Base-by-base conservation (phyloP, 2,888 invertebrate species). In the Microctonus brassicae region DNA sequence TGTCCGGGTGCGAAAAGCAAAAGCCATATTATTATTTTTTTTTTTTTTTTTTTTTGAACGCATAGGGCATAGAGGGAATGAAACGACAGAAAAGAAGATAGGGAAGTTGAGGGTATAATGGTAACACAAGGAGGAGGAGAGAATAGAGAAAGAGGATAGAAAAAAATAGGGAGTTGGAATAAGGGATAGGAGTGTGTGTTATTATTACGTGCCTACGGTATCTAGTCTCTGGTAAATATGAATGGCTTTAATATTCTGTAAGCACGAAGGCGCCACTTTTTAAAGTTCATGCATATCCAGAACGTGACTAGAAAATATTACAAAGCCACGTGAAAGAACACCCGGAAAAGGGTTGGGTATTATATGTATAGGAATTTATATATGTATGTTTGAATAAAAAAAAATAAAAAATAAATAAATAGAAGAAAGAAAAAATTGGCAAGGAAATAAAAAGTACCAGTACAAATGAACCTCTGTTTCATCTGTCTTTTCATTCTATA, bases 181-280 rank as follows among this genome's bases (percentile, higher is more conserved):
- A 58, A 58, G 58, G 24, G 36, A 68, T 36, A 68, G 68, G 55
- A 53, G 61, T 29, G 55, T 69, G 69, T 69, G 69, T 69, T 69
- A 69, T 47, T 47, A 47, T 69, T 69, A 65, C 63, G 64, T 58
- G 34, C 55, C 68, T 67, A 52, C 58, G 60, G 61, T 69, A 74
- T 68, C 79, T 77, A 79, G 76, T 78, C 70, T 66, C 70, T 73
- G 78, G 80, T 82, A 83, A 84, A 82, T 84, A 83, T 80, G 81
- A 83, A 83, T 83, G 80, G 79, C 78, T 83, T 84, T 84, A 84
- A 84, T 84, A 84, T 84, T 84, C 83, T 76, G 82, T 82, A 82
- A 84, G 83, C 84, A 84, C 82, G 81, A 81, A 81, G 73, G 73
- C 79, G 77, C 81, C 80, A 84, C 83, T 83, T 84, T 83, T 84